Conservation (phyloP, 2,113 vertebrate genomes). For the Neotragus pygmaeus region DNA sequence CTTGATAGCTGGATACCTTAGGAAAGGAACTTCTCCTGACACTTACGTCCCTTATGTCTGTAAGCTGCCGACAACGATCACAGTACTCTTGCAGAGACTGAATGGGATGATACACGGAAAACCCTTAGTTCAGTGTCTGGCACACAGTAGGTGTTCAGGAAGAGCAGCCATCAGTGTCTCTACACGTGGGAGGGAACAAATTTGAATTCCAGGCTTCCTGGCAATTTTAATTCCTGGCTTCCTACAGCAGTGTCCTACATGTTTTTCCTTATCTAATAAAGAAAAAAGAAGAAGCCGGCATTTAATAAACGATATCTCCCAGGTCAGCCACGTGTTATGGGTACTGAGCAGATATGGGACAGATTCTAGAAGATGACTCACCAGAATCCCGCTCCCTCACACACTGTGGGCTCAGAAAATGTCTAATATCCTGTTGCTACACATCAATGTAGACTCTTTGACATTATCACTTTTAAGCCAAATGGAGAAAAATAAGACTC, state of each 20-base stretch:
- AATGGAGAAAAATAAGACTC: background rate
- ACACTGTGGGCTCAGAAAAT: background rate
- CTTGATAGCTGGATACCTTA: background rate
- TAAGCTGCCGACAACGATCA: background rate
- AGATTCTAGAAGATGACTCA: background rate
- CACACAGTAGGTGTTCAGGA: background rate
- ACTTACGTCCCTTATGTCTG: background rate
- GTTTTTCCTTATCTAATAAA: background rate
- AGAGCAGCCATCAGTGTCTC: background rate
- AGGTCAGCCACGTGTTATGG: background rate
- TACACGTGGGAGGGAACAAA: background rate
- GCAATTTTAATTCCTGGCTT: background rate
- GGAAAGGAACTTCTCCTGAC: background rate
- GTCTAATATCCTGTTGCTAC: background rate
- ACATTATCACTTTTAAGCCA: background rate
- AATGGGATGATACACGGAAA: background rate
- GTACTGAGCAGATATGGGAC: background rate
- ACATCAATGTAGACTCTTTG: background rate
- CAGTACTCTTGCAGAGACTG: background rate
- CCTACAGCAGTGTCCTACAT: background rate
- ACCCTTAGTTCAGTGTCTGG: background rate
- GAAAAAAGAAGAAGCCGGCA: background rate
- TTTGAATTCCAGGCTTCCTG: background rate
- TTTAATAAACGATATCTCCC: slow-evolving; percentile 1
- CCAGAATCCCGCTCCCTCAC: background rate